Percentiles rank a stretch among this genome's conserved stretches.
These are phyloP conservation scores for Gulo gulo DNA, from an alignment of 2,113 vertebrate species.

Conservation along the genomic window DNA sequence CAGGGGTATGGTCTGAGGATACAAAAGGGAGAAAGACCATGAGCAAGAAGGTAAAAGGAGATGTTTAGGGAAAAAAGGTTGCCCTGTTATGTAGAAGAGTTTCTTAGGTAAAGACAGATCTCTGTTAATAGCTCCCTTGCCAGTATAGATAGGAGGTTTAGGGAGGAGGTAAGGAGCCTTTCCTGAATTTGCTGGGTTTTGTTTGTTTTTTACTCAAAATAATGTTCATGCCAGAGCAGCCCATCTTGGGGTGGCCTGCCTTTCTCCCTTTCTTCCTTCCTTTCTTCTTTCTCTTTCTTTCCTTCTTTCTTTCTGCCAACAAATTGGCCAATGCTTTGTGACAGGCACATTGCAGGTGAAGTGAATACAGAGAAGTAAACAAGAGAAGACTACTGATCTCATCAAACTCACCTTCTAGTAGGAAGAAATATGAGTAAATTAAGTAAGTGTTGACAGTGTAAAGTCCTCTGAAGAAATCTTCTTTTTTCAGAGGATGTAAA, in stretches of 20 bases:
- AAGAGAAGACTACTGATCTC: neutral
- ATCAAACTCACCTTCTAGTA: neutral
- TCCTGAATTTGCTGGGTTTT: neutral
- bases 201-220: neutral
- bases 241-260: neutral
- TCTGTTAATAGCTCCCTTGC: neutral
- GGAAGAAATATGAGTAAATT: neutral
- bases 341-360: neutral
- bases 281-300: neutral
- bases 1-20: neutral
- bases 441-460: neutral
- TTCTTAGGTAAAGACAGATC: neutral
- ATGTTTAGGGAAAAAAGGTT: neutral
- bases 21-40: neutral
- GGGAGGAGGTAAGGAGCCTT: neutral
- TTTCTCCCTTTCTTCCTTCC: neutral
- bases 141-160: neutral
- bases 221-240: neutral
- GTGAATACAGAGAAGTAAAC: neutral
- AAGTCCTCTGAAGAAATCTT: neutral
- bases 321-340: neutral
- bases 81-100: neutral
- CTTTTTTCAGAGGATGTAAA: neutral
- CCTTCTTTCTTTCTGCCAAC: neutral
- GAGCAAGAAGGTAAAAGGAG: neutral